Evolutionary conservation across 2,113 vertebrate genomes (phyloP).

Genomic region (Cavia aperea): DNA sequence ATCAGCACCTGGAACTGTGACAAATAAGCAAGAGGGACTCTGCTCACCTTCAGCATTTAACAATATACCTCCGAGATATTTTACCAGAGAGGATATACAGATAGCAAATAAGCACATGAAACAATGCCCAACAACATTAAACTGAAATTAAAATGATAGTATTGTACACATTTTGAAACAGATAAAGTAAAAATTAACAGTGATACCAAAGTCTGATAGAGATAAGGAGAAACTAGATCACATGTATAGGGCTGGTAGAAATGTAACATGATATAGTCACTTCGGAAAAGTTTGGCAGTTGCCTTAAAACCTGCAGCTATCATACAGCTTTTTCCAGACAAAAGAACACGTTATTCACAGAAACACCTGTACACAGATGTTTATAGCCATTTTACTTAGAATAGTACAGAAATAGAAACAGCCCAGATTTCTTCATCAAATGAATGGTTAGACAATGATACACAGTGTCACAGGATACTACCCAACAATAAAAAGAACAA

Average conservation of each 20-base stretch:
- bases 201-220: neutral
- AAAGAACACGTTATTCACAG: neutral
- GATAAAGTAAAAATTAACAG: neutral
- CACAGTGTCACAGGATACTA: neutral
- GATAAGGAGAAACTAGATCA: neutral
- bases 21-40: neutral
- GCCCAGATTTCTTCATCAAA: neutral
- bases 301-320: neutral
- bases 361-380: neutral
- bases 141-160: neutral
- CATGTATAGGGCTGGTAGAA: neutral
- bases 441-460: neutral
- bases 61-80: neutral
- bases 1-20: neutral
- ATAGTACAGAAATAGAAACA: neutral
- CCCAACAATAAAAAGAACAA: neutral
- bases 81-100: slow-evolving; percentile 7
- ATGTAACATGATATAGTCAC: neutral
- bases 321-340: neutral
- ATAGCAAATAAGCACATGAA: neutral
- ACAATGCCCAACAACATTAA: neutral
- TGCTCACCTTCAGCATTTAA: slow-evolving; percentile 4
- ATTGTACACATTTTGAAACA: neutral
- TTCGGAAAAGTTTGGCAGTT: neutral
- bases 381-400: neutral